These are phyloP conservation scores for Cerastis leucographa DNA, from an alignment of 2,888 invertebrate genomes.

Conservation along the genomic window DNA sequence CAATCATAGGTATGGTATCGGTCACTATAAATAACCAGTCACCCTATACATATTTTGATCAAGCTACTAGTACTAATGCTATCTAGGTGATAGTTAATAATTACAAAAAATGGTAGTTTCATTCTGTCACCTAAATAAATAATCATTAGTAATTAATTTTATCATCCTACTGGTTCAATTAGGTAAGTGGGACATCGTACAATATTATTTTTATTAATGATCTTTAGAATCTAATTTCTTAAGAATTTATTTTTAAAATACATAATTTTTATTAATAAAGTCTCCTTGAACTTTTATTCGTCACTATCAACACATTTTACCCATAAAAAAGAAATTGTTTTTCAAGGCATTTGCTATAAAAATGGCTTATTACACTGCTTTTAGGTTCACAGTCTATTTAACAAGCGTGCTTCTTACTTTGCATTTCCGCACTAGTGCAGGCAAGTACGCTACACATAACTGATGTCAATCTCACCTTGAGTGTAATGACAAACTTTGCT, in stretches of 20 bases:
- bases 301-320: neutral
- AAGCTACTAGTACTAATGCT: neutral
- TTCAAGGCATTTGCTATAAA: neutral
- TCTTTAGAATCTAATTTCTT: neutral
- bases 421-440: neutral
- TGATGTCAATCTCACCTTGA: neutral
- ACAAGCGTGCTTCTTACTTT: neutral
- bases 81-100: conserved; percentile 27
- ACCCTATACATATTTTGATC: no score
- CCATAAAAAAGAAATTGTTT: neutral
- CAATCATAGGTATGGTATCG: no score
- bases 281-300: neutral
- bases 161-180: conserved; percentile 10
- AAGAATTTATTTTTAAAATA: neutral
- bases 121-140: conserved; percentile 8
- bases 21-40: no score
- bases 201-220: neutral
- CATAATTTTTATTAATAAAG: neutral
- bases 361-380: neutral
- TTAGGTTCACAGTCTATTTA: neutral
- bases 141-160: conserved; percentile 27
- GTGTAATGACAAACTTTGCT: neutral
- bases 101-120: conserved; percentile 24
- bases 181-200: neutral
- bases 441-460: neutral